Conservation (phyloP, 2,113 vertebrate species). For the Mastomys coucha region DNA sequence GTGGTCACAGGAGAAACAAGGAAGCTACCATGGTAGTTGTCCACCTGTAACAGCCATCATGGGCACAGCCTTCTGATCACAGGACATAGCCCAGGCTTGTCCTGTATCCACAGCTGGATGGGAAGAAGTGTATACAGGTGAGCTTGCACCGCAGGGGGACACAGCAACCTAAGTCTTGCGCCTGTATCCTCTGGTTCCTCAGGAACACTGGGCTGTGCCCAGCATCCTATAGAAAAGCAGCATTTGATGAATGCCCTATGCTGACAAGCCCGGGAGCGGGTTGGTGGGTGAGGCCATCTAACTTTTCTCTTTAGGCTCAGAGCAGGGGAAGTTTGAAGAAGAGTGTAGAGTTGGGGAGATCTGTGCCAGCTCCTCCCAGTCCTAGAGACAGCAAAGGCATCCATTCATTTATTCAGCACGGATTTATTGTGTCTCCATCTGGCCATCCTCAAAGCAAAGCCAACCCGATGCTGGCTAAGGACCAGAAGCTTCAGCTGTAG, state of each 20-base stretch:
- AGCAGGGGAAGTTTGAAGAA: neutral
- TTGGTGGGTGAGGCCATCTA: neutral
- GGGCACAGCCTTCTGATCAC: neutral
- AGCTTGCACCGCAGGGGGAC: neutral
- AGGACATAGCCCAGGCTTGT: neutral
- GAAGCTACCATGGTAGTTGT: neutral
- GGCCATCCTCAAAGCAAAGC: neutral
- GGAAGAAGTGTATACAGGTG: neutral
- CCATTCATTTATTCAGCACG: neutral
- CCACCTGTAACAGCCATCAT: no score
- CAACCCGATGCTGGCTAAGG: neutral
- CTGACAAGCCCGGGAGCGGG: neutral
- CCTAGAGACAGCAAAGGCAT: neutral
- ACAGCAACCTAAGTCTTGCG: accelerated
- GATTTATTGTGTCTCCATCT: neutral
- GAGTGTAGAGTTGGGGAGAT: neutral
- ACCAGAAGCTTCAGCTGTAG: neutral
- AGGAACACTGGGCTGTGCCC: no score
- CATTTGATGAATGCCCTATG: no score
- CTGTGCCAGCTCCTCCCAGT: neutral
- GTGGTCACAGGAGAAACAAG: neutral
- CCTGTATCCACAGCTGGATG: neutral
- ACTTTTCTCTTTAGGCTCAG: neutral
- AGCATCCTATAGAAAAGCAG: accelerated
- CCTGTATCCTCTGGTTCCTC: neutral